Conservation (phyloP, 2,888 invertebrate species). For the Hypomecis punctinalis region DNA sequence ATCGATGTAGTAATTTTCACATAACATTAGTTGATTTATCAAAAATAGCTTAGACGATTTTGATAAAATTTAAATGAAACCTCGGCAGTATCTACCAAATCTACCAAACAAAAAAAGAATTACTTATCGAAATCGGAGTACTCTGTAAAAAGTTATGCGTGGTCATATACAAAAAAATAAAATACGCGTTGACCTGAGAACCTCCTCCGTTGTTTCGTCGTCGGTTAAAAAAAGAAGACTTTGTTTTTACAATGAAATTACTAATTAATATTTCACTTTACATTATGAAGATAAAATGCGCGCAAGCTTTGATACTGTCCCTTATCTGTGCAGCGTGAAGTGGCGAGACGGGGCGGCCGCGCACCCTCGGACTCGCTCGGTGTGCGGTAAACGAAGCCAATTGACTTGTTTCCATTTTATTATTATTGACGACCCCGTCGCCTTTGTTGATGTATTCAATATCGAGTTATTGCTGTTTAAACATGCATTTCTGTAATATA, state of each 20-base stretch:
- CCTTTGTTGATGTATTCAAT: conserved; percentile 42
- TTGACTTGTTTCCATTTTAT: conserved; percentile 78
- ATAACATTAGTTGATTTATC: too few species aligned
- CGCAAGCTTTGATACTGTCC: conserved; percentile 12
- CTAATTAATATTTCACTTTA: too few species aligned
- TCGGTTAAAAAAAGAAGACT: not conserved
- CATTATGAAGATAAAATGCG: not conserved
- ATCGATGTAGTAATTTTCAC: too few species aligned
- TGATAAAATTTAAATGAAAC: too few species aligned
- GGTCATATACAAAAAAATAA: too few species aligned
- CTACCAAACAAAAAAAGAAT: too few species aligned
- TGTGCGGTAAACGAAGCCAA: conserved; percentile 61
- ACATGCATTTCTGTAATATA: conserved; percentile 18
- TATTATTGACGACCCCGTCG: conserved; percentile 55
- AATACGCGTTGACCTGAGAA: too few species aligned
- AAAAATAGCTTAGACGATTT: too few species aligned
- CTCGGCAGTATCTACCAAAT: too few species aligned
- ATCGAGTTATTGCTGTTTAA: conserved; percentile 31
- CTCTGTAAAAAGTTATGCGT: too few species aligned
- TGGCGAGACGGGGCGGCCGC: conserved; percentile 61
- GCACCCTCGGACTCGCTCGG: conserved; percentile 56
- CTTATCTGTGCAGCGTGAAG: conserved; percentile 57
- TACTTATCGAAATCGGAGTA: too few species aligned
- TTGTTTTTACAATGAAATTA: not conserved
- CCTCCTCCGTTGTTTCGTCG: too few species aligned